Conservation (phyloP, 2,797 vertebrate species). For the Sciaenops ocellatus region DNA sequence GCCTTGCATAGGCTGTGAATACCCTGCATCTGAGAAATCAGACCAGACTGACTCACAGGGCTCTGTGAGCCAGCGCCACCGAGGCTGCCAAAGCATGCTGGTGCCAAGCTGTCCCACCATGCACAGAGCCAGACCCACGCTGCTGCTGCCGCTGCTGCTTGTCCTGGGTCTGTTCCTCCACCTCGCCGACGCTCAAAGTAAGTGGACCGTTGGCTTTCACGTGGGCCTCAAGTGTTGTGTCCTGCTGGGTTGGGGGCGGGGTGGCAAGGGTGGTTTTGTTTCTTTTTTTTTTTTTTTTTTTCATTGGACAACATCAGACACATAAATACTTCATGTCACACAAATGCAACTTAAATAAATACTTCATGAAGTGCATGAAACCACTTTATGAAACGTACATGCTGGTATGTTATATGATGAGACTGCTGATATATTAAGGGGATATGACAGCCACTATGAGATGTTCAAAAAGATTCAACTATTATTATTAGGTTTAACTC, state of each 20-base stretch:
- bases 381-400: constrained; percentile 1
- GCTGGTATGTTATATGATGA: neutral
- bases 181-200: constrained; percentile 93
- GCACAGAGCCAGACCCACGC: constrained; percentile 88
- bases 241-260: constrained; percentile 24
- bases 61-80: constrained; percentile 90
- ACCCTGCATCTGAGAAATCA: constrained; percentile 91
- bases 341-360: neutral
- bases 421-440: neutral
- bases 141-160: constrained; percentile 88
- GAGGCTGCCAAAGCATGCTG: constrained; percentile 90
- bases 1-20: constrained; percentile 92
- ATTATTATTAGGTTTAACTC: too few relatives aligned
- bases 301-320: constrained; percentile 5
- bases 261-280: neutral
- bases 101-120: constrained; percentile 93
- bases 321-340: constrained; percentile 1
- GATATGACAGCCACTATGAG: neutral
- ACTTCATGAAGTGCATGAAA: constrained; percentile 1
- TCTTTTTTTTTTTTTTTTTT: constrained; percentile 1
- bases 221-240: constrained; percentile 38
- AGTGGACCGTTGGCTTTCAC: constrained; percentile 77
- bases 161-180: constrained; percentile 90
- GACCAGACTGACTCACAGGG: constrained; percentile 87
- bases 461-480: too few relatives aligned